Conservation (phyloP, 2,797 vertebrate genomes). For the Acanthurus leucopareius region DNA sequence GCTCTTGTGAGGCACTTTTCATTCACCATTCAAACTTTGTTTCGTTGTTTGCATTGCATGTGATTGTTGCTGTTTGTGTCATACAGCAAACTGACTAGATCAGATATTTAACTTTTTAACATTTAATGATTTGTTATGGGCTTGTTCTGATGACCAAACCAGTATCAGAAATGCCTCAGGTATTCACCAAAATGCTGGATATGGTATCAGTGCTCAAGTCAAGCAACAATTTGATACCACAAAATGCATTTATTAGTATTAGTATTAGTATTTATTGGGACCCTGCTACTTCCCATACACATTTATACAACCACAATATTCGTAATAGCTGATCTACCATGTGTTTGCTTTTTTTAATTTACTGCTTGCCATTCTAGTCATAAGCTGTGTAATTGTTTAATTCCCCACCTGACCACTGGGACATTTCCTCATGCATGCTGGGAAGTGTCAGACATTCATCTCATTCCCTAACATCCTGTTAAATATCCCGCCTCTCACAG, state of each 20-base stretch:
- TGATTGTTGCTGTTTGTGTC: conserved; percentile 44
- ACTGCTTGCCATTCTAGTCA: conserved; percentile 46
- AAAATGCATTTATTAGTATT: no score
- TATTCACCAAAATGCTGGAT: no score
- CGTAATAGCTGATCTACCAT: conserved; percentile 56
- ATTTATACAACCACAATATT: background rate
- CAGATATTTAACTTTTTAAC: conserved; percentile 19
- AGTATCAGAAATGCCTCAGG: no score
- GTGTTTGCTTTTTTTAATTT: conserved; percentile 26
- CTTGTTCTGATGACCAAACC: no score
- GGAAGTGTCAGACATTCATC: conserved; percentile 60
- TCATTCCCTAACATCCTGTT: conserved; percentile 79
- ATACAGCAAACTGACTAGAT: conserved; percentile 54
- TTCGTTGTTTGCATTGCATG: conserved; percentile 68
- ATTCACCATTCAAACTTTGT: conserved; percentile 38
- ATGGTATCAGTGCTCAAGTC: no score
- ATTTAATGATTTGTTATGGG: conserved; percentile 21
- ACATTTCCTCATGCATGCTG: conserved; percentile 80
- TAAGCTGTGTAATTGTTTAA: conserved; percentile 48
- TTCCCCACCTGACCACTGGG: conserved; percentile 47
- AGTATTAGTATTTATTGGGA: no score
- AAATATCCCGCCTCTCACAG: conserved; percentile 81
- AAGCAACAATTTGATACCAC: no score
- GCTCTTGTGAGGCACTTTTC: conserved; percentile 70
- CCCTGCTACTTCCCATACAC: no score